Percentiles rank a stretch among this genome's conserved stretches.
phyloP scores from a whole-genome alignment of 2,888 invertebrate genomes.

The Stenchaetothrips biformis region DNA sequence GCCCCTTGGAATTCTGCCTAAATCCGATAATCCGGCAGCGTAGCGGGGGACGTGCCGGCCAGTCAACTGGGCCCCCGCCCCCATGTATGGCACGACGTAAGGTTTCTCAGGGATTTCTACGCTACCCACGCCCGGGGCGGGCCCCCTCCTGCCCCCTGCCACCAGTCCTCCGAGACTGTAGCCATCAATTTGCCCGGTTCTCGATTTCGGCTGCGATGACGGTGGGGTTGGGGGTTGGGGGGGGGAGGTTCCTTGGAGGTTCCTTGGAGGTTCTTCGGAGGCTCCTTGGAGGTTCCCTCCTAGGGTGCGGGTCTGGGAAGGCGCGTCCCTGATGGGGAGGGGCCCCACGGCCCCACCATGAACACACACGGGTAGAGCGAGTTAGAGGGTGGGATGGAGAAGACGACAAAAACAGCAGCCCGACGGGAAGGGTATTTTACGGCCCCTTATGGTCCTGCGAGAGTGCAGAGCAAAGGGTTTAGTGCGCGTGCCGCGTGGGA shows the following conservation, averaged over 20 bases:
- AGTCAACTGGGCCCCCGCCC: constrained; percentile 32
- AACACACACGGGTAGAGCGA: constrained; percentile 17
- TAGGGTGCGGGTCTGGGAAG: not conserved
- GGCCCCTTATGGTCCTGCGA: too few species aligned
- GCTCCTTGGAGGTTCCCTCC: not conserved
- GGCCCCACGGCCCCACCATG: not conserved
- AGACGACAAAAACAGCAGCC: not conserved
- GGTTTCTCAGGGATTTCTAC: constrained; percentile 27
- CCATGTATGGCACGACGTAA: constrained; percentile 33
- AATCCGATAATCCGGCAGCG: constrained; percentile 40
- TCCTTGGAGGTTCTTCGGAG: not conserved
- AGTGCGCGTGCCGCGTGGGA: too few species aligned
- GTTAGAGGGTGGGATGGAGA: not conserved
- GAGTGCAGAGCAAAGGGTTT: too few species aligned
- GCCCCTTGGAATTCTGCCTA: constrained; percentile 42
- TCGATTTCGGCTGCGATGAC: too few species aligned
- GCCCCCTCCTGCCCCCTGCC: not conserved
- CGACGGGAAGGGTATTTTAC: too few species aligned
- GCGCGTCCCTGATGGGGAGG: not conserved
- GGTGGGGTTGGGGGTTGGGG: too few species aligned
- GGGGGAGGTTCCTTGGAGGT: too few species aligned
- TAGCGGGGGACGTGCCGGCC: constrained; percentile 34
- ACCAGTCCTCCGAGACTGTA: not conserved
- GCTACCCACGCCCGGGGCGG: not conserved
- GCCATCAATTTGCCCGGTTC: not conserved